Evolutionary conservation across 2,888 invertebrate genomes (phyloP).

Genomic region (Eristalis tenax): DNA sequence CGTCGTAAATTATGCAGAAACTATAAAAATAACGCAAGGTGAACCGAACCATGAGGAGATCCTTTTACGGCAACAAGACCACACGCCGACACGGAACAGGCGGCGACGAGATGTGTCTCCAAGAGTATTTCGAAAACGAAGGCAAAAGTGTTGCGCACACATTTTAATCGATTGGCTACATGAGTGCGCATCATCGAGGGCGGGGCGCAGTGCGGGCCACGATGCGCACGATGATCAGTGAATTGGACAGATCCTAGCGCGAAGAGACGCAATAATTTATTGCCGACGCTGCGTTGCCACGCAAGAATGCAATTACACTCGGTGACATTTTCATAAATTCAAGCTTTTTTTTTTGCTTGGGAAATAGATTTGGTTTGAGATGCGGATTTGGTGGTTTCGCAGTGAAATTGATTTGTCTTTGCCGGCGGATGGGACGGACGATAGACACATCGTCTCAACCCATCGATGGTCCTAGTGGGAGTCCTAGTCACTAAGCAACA

Average conservation of each 20-base stretch:
- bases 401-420: too few species aligned
- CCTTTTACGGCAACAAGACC: slow-evolving; percentile 17
- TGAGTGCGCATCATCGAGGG: slow-evolving; percentile 20
- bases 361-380: too few species aligned
- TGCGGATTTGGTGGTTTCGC: too few species aligned
- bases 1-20: slow-evolving; percentile 7
- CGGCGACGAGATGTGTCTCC: slow-evolving; percentile 41
- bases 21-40: slow-evolving; percentile 15
- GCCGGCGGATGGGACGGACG: too few species aligned
- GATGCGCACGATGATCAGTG: slow-evolving; percentile 33
- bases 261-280: slow-evolving; percentile 52
- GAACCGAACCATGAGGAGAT: slow-evolving; percentile 1
- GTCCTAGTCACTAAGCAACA: too few species aligned
- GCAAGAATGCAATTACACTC: slow-evolving; percentile 42
- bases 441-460: too few species aligned
- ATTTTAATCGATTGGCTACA: slow-evolving; percentile 50
- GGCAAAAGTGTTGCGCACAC: slow-evolving; percentile 30
- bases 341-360: background rate
- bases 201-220: slow-evolving; percentile 2
- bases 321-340: slow-evolving; percentile 19
- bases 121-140: slow-evolving; percentile 28
- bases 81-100: slow-evolving; percentile 34
- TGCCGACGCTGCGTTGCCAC: slow-evolving; percentile 23
- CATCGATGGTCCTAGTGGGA: too few species aligned
- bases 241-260: slow-evolving; percentile 52